A percentile compares a stretch with the other conserved stretches of the same genome.
Conservation (phyloP, 2,113 vertebrate genomes). For the Vulpes lagopus region DNA sequence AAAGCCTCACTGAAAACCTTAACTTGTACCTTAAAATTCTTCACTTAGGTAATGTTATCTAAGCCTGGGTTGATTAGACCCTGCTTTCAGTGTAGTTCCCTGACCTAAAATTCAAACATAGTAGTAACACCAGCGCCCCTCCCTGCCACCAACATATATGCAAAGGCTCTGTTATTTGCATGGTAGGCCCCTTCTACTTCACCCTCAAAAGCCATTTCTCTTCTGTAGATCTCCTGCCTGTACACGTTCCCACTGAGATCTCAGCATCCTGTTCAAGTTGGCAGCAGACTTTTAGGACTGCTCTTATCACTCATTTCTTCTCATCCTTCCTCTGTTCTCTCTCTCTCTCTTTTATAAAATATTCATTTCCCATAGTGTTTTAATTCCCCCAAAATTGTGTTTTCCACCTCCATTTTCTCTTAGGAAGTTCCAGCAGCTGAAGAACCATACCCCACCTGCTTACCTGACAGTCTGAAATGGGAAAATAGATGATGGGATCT, state of each 20-base stretch:
- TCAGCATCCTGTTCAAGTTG: background rate
- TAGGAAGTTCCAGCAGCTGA: background rate
- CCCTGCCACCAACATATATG: background rate
- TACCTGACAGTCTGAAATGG: constrained; percentile 72
- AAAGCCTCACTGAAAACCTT: background rate
- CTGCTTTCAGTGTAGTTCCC: background rate
- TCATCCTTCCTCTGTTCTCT: background rate
- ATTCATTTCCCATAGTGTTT: background rate
- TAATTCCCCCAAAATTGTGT: background rate
- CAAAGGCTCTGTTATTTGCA: background rate
- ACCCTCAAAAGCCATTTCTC: background rate
- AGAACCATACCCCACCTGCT: constrained; percentile 52
- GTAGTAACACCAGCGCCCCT: background rate
- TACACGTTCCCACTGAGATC: background rate
- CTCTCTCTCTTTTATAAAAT: background rate
- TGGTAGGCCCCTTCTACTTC: background rate
- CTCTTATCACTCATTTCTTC: background rate
- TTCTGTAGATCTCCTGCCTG: background rate
- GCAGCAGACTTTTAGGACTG: background rate
- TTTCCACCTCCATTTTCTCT: background rate
- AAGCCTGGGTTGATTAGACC: background rate
- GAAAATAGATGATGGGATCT: constrained; percentile 64
- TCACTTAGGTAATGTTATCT: background rate
- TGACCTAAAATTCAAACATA: background rate
- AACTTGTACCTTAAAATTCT: background rate